Percentiles rank a stretch among this genome's conserved stretches.
Conservation (phyloP, 2,113 vertebrate species). For the Heterotilapia buettikoferi region DNA sequence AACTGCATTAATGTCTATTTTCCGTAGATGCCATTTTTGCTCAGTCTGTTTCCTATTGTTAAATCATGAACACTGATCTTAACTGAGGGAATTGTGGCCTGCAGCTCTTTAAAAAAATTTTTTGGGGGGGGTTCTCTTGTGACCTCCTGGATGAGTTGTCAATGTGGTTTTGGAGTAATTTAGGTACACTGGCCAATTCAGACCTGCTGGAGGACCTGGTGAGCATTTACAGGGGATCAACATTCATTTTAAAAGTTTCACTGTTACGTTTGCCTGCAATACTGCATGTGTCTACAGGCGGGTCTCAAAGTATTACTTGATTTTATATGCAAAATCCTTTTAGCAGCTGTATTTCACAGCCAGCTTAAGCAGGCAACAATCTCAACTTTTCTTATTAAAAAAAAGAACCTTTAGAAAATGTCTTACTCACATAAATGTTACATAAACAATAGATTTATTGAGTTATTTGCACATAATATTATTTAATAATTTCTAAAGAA, state of each 20-base stretch:
- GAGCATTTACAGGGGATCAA: background rate
- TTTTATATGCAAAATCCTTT: background rate
- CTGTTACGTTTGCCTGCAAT: background rate
- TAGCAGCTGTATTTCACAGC: background rate
- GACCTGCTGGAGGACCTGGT: background rate
- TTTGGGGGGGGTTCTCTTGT: background rate
- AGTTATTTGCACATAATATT: no score
- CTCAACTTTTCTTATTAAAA: background rate
- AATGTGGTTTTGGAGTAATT: background rate
- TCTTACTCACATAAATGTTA: no score
- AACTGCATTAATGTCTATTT: background rate
- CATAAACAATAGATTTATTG: no score
- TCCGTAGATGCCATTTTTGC: background rate
- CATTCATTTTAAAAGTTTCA: background rate
- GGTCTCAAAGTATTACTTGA: fast-evolving
- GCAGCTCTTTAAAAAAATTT: background rate
- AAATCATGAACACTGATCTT: background rate
- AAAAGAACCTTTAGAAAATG: background rate
- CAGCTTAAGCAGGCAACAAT: background rate
- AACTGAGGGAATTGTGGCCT: background rate
- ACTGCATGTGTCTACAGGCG: fast-evolving
- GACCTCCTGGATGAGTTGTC: background rate
- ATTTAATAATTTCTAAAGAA: background rate
- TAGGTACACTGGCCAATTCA: background rate
- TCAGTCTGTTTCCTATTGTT: background rate